Evolutionary conservation across 2,113 vertebrate genomes (phyloP), one percentile per base, ranked within the genome.

Genomic region (Microcebus tavaratra): DNA sequence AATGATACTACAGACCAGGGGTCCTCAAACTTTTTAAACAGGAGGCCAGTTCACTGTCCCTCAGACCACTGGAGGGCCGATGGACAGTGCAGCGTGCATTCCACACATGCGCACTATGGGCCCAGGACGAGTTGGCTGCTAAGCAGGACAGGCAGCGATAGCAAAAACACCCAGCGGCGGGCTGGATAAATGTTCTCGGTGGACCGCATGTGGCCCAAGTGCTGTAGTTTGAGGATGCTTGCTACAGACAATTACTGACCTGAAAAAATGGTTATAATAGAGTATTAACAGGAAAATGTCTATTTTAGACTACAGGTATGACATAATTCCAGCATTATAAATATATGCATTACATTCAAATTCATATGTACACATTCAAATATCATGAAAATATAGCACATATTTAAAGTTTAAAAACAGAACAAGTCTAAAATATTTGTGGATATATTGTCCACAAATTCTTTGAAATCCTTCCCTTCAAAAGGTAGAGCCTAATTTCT

Each of bases 391-490:
- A 17, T 25, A 57, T 59, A 59, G 13, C 79, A 59, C 23, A 81
- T 59, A 59, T 78, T 50, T 78, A 50, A 31, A 78, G 45, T 78
- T 78, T 75, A 75, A 75, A 13, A 75, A 75, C 8, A 75, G 39
- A 14, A 27, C 4, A 75, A 75, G 25, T 79, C 96, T 79, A 85
- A 91, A 96, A 95, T 55, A 55, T 55, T 55, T 55, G 17, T 18
- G 17, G 17, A 55, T 17, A 85, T 39, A 95, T 10, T 12, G 14
- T 39, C 79, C 59, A 73, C 2, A 67, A 81, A 50, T 81, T 93
- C 31, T 88, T 88, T 76, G 29, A 67, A 80, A 86, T 27, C 88
- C 73, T 94, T 63, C 34, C 36, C 65, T 88, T 89, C 76, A 85
- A 73, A 83, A 83, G 42, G 48, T 9, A 4, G 61, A 15, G 42